Evolutionary conservation across 2,888 invertebrate species (phyloP).

Genomic region (Standfussiana lucernea): DNA sequence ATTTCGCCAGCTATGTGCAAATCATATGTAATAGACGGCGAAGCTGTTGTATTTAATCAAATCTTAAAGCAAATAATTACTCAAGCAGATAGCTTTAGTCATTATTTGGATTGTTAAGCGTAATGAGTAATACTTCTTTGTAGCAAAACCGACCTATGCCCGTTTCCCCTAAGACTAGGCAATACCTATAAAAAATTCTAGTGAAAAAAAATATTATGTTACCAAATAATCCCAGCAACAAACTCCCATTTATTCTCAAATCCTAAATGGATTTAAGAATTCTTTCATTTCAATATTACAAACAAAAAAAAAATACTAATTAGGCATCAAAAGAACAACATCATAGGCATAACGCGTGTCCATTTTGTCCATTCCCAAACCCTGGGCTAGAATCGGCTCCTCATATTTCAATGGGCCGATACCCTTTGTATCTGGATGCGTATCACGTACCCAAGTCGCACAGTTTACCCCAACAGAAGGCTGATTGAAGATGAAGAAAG

Average conservation of each 20-base stretch:
- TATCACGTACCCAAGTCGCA: constrained; percentile 72
- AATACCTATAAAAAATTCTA: background rate
- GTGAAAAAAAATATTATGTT: background rate
- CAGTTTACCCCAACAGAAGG: constrained; percentile 71
- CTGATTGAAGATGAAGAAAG: constrained; percentile 75
- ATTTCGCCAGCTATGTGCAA: background rate
- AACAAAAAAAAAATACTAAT: background rate
- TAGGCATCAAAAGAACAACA: background rate
- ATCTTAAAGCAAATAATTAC: constrained; percentile 1
- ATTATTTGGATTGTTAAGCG: background rate
- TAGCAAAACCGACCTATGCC: background rate
- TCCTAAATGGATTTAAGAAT: too few relatives aligned
- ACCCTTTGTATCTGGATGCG: constrained; percentile 69
- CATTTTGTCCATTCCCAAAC: constrained; percentile 32
- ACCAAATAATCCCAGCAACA: background rate
- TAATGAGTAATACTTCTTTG: background rate
- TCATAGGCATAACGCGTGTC: background rate
- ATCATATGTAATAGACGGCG: background rate
- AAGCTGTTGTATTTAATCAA: background rate
- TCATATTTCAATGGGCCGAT: constrained; percentile 64
- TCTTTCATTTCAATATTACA: constrained; percentile 2
- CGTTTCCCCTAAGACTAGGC: background rate
- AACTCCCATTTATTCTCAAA: background rate
- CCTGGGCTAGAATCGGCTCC: constrained; percentile 39
- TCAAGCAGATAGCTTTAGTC: background rate